Base-by-base conservation (phyloP, 1,140 invertebrate species). In the Cherax destructor region DNA sequence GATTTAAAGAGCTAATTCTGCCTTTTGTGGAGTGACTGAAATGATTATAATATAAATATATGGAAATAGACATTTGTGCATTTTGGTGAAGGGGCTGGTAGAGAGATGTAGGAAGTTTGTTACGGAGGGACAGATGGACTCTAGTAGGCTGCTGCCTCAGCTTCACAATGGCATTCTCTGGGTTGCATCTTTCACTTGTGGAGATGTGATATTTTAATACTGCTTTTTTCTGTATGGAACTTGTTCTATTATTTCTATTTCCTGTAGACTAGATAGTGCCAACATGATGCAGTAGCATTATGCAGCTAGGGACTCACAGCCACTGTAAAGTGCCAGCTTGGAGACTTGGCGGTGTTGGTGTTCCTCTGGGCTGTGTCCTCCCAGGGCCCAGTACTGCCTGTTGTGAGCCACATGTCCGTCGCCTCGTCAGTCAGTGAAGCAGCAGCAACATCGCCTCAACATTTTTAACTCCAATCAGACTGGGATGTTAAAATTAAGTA, bases 401-500 rank as follows among this genome's bases (percentile, higher is more conserved):
- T 86, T 86, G 85, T 79, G 85, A 79, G 85, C 52, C 85, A 79
- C 76, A 65, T 61, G 59, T 81, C 49, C 61, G 69, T 83, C 80
- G 65, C 65, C 72, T 89, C 87, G 79, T 76, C 79, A 79, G 50
- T 79, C 76, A 85, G 69, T 61, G 83, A 85, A 85, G 83, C 85
- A 78, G 85, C 85, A 86, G 49, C 85, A 86, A 79, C 74, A 77
- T 86, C 74, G 85, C 74, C 74, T 86, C 76, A 79, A 47, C 79
- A 52, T 83, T 89, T 83, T 83, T 83, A 83, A 89, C 87, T 89
- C 87, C 87, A 89, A 89, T 83, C 87, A 89, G 87, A 81, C 87
- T 89, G 87, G 87, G 87, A 89, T 89, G 87, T 89, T 89, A 89
- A 89, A 89, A 89, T 83, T 83, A 89, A 89, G 80, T 89, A 89